Percentiles rank a stretch among this genome's conserved stretches.
Evolutionary conservation across 2,113 vertebrate genomes (phyloP).

Genomic region (Anarrhichthys ocellatus): DNA sequence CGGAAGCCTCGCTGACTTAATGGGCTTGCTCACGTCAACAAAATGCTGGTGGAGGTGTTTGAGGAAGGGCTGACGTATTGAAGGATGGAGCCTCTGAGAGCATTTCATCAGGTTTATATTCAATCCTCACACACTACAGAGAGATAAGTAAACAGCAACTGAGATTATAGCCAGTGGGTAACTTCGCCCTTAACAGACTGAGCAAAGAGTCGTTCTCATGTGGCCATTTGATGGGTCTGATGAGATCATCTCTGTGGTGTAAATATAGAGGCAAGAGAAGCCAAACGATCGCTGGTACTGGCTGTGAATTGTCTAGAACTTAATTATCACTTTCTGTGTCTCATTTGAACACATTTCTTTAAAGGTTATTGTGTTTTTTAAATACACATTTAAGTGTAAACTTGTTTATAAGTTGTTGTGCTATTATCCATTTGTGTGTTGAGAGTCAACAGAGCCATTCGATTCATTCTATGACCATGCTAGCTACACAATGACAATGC

Average conservation of each 20-base stretch:
- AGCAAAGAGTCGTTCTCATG: neutral
- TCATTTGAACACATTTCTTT: neutral
- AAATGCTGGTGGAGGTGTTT: constrained; percentile 29
- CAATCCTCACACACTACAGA: neutral
- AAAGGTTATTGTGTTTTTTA: neutral
- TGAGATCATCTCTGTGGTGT: neutral
- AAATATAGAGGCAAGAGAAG: neutral
- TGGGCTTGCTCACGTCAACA: constrained; percentile 26
- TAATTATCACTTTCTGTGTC: neutral
- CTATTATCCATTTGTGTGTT: too few species aligned
- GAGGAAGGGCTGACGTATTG: constrained; percentile 30
- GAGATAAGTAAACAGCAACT: constrained; percentile 20
- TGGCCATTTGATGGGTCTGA: neutral
- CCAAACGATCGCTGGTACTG: neutral
- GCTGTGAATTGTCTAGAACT: neutral
- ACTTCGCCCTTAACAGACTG: neutral
- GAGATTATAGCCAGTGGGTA: neutral
- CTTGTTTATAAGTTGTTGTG: neutral
- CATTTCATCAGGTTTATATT: constrained; percentile 30
- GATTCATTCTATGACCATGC: too few species aligned
- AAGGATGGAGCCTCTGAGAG: constrained; percentile 10
- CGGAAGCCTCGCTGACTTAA: constrained; percentile 34
- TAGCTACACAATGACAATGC: too few species aligned
- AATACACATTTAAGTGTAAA: neutral
- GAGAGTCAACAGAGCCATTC: too few species aligned